Evolutionary conservation across 2,113 vertebrate species (phyloP).

Genomic region (Ailuropoda melanoleuca): DNA sequence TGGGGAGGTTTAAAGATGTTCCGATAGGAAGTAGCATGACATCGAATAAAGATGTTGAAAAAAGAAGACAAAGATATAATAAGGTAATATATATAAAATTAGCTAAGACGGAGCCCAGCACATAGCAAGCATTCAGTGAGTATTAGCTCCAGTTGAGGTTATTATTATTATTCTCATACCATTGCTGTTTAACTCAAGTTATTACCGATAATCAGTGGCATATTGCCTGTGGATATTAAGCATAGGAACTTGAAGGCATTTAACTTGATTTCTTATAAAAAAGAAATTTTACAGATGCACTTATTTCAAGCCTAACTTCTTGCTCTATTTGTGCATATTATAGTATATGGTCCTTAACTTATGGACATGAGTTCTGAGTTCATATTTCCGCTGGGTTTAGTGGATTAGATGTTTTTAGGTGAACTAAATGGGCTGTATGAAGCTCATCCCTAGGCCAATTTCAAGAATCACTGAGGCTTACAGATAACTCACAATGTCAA

Average conservation of each 20-base stretch:
- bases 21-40: slow-evolving; percentile 12
- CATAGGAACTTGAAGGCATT: slow-evolving; percentile 12
- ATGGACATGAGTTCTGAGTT: slow-evolving; percentile 8
- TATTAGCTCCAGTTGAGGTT: neutral
- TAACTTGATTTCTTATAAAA: neutral
- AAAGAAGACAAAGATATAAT: slow-evolving; percentile 31
- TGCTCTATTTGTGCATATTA: neutral
- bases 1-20: slow-evolving; percentile 31
- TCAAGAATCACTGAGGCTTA: slow-evolving; percentile 48
- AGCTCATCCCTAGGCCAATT: neutral
- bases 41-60: slow-evolving; percentile 41
- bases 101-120: neutral
- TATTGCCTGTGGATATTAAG: neutral
- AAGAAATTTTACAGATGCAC: neutral
- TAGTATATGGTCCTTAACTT: slow-evolving; percentile 36
- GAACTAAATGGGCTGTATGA: neutral
- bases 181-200: neutral
- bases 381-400: slow-evolving; percentile 40
- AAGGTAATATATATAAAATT: neutral
- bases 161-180: neutral
- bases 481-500: slow-evolving; percentile 28
- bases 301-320: slow-evolving; percentile 48
- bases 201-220: neutral
- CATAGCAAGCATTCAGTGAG: neutral
- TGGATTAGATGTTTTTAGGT: slow-evolving; percentile 39